These are phyloP conservation scores for Brachionus plicatilis DNA, from an alignment of 1,140 invertebrate species.

Conservation along the genomic window DNA sequence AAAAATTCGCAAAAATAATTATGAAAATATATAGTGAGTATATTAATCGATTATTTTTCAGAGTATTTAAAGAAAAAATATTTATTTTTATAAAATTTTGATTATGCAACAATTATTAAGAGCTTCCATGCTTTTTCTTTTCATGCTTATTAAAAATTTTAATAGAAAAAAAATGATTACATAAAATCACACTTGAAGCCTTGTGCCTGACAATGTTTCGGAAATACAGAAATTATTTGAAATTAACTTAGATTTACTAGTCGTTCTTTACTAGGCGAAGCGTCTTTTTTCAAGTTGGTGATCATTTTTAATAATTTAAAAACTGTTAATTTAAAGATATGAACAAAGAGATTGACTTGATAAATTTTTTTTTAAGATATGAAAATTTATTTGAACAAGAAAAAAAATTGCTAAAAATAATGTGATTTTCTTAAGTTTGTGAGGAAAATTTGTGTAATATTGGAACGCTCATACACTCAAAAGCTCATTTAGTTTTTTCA, in stretches of 20 bases:
- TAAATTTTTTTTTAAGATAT: no score
- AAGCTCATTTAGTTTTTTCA: no score
- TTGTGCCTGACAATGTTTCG: neutral
- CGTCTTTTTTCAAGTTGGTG: neutral
- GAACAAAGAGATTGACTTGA: no score
- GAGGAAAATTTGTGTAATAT: no score
- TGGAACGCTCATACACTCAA: no score
- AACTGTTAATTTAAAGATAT: no score
- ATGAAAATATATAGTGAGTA: neutral
- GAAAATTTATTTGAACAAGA: no score
- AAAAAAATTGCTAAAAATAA: no score
- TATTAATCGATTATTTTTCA: neutral
- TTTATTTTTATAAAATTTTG: neutral
- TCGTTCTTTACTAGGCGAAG: neutral
- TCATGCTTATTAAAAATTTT: neutral
- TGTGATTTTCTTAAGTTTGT: no score
- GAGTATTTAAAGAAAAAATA: neutral
- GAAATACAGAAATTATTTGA: neutral
- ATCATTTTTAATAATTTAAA: no score
- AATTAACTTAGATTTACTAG: neutral
- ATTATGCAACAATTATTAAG: neutral
- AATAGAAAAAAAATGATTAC: neutral
- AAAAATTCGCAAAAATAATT: neutral
- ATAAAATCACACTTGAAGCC: neutral
- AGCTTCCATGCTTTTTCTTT: neutral